Evolutionary conservation across 2,113 vertebrate species (phyloP).

Genomic region (Beaufortia kweichowensis): DNA sequence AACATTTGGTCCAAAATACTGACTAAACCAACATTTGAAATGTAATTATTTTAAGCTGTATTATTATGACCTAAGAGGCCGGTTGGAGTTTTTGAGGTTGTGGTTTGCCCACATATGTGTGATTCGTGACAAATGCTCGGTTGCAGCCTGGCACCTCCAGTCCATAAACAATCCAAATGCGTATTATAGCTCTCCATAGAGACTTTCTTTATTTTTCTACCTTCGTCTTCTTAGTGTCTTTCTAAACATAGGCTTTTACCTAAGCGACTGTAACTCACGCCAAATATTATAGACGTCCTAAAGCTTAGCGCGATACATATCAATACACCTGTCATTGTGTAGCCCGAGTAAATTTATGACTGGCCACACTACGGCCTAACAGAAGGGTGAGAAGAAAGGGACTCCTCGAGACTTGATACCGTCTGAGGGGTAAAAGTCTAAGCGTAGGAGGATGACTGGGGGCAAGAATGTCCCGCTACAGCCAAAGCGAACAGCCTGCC

Average conservation of each 20-base stretch:
- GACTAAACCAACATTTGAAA: too few species aligned
- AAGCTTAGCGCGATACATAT: conserved; percentile 88
- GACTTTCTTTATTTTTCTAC: neutral
- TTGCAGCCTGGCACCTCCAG: conserved; percentile 34
- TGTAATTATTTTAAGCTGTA: neutral
- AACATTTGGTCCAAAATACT: too few species aligned
- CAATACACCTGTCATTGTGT: conserved; percentile 99
- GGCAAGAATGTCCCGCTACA: conserved; percentile 84
- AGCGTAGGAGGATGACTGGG: conserved; percentile 92
- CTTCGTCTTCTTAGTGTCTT: neutral
- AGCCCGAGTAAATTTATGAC: conserved; percentile 97
- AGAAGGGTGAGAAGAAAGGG: conserved; percentile 90
- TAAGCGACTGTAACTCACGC: conserved; percentile 77
- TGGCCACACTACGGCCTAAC: conserved; percentile 82
- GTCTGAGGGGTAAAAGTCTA: conserved; percentile 86
- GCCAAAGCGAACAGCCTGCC: conserved; percentile 61
- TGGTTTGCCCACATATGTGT: conserved; percentile 42
- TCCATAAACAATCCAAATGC: neutral
- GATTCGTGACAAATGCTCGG: conserved; percentile 33
- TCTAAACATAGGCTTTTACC: conserved; percentile 57
- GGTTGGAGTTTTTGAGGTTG: conserved; percentile 8
- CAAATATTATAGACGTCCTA: conserved; percentile 80
- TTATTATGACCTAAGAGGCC: neutral
- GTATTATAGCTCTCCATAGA: neutral
- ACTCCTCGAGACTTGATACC: conserved; percentile 79